These are phyloP conservation scores for Camponotus vicinus DNA, from an alignment of 1,140 invertebrate species.

Conservation along the genomic window DNA sequence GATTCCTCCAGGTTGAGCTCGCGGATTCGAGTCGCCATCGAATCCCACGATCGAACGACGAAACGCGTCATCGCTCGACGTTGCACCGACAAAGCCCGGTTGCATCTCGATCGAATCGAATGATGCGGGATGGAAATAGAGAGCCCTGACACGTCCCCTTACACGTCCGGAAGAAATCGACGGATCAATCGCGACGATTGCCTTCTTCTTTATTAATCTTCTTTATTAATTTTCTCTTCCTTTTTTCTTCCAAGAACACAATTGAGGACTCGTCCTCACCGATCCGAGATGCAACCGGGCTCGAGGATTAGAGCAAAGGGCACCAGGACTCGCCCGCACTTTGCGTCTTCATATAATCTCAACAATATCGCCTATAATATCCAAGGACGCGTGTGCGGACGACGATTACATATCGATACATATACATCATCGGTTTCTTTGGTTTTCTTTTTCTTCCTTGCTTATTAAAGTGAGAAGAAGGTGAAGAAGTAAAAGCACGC, in stretches of 20 bases:
- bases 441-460: background rate
- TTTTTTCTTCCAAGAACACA: too few species aligned
- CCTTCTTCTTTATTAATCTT: background rate
- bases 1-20: conserved; percentile 18
- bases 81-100: conserved; percentile 47
- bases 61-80: conserved; percentile 50
- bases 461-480: conserved; percentile 46
- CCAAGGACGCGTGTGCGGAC: conserved; percentile 24
- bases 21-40: conserved; percentile 15
- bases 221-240: too few species aligned
- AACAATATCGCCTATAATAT: conserved; percentile 45
- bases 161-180: background rate
- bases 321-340: conserved; percentile 13
- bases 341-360: conserved; percentile 29
- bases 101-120: conserved; percentile 46
- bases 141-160: background rate
- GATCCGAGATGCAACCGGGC: conserved; percentile 8
- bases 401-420: conserved; percentile 38
- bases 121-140: background rate
- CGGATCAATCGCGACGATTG: background rate
- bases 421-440: background rate
- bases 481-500: conserved; percentile 59
- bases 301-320: background rate
- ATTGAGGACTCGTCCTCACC: background rate
- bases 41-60: background rate